Percentiles rank a stretch among this genome's conserved stretches.
Conservation (phyloP, 2,113 vertebrate genomes). For the Zapus hudsonius region DNA sequence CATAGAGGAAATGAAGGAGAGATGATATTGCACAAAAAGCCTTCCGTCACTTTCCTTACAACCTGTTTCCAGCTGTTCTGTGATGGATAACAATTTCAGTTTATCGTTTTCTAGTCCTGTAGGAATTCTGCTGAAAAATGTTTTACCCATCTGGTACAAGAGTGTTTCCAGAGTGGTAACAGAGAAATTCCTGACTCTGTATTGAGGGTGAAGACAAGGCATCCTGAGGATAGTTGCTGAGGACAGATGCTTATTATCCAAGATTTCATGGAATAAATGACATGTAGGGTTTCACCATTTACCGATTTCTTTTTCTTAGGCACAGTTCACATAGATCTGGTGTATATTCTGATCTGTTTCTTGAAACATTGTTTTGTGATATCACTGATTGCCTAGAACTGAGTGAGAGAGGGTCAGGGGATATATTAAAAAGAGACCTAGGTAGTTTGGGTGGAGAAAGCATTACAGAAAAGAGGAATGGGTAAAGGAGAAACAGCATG, state of each 20-base stretch:
- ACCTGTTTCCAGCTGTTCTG: background rate
- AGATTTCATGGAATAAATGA: background rate
- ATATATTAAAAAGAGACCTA: background rate
- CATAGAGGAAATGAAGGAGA: background rate
- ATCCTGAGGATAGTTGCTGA: background rate
- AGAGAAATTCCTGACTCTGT: background rate
- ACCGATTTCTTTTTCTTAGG: background rate
- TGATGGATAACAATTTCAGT: background rate
- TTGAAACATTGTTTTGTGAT: background rate
- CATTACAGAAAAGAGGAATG: background rate
- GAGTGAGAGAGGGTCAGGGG: background rate
- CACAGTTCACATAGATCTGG: background rate
- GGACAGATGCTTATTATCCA: background rate
- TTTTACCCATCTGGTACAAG: background rate
- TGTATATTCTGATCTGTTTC: background rate
- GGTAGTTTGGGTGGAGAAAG: background rate
- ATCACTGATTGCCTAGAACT: background rate
- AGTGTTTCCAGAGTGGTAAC: background rate
- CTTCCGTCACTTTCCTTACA: background rate
- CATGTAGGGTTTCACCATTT: background rate
- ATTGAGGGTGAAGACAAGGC: background rate
- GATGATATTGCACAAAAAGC: background rate
- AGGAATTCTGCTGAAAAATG: constrained; percentile 11
- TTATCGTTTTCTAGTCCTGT: background rate
- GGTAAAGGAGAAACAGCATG: background rate